Conservation (phyloP, 2,888 invertebrate genomes). For the Acrobeloides nanus region DNA sequence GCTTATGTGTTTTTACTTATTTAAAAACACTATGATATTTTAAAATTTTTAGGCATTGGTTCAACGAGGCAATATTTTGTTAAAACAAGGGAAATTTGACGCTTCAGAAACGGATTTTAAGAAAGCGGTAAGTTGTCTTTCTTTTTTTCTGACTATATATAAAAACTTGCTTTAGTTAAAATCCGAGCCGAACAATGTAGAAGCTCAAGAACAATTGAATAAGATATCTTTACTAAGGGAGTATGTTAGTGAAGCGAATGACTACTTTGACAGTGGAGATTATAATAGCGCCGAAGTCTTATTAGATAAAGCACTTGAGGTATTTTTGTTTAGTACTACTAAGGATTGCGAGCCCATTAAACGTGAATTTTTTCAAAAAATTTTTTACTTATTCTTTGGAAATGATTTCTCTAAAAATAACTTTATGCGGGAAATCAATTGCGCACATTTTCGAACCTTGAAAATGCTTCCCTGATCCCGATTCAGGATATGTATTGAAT, state of each 20-base stretch:
- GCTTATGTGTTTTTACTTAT: too few species aligned
- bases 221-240: constrained; percentile 65
- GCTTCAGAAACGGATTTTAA: constrained; percentile 41
- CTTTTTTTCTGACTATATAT: background rate
- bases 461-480: too few species aligned
- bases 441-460: too few species aligned
- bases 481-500: too few species aligned
- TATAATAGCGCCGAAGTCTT: constrained; percentile 64
- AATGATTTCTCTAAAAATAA: too few species aligned
- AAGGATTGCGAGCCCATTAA: too few species aligned
- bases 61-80: constrained; percentile 77
- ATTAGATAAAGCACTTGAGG: constrained; percentile 56
- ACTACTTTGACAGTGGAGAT: constrained; percentile 62
- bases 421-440: too few species aligned
- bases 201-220: constrained; percentile 67
- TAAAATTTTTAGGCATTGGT: constrained; percentile 61
- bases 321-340: too few species aligned
- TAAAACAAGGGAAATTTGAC: constrained; percentile 67
- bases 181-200: constrained; percentile 70
- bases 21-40: too few species aligned
- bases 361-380: too few species aligned
- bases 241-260: constrained; percentile 65
- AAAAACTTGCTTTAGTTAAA: constrained; percentile 59
- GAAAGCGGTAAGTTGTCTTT: constrained; percentile 31
- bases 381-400: too few species aligned